Conservation (phyloP, 2,113 vertebrate genomes). For the Gobio gobio region DNA sequence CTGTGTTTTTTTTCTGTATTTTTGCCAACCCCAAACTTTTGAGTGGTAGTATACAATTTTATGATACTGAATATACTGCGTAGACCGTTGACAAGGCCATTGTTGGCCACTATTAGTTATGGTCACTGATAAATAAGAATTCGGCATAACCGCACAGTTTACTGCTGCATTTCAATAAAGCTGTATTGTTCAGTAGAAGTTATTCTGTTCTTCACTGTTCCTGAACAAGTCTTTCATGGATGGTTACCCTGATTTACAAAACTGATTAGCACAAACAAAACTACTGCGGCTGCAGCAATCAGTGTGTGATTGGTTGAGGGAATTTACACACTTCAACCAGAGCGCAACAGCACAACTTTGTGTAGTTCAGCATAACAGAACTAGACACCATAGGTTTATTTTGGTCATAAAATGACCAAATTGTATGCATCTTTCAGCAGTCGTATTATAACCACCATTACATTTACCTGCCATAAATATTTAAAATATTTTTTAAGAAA, state of each 20-base stretch:
- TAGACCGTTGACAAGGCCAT: not conserved
- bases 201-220: slow-evolving; percentile 1
- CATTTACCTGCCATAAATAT: too few relatives aligned
- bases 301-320: slow-evolving; percentile 23
- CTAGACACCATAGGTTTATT: not conserved
- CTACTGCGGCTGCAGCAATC: slow-evolving; percentile 19
- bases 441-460: not conserved
- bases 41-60: not conserved
- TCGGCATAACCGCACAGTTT: not conserved
- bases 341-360: not conserved
- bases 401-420: too few relatives aligned
- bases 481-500: too few relatives aligned
- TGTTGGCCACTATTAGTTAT: not conserved
- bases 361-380: not conserved
- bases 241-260: slow-evolving; percentile 30
- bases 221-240: slow-evolving; percentile 29
- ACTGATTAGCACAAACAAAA: slow-evolving; percentile 24
- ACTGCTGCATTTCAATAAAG: slow-evolving; percentile 2
- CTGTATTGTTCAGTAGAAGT: not conserved
- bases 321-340: not conserved
- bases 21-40: not conserved
- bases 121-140: not conserved
- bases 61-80: not conserved
- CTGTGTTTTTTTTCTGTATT: not conserved
- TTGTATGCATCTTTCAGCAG: too few relatives aligned